These are phyloP conservation scores for Microctonus aethiopoides DNA, from an alignment of 2,888 invertebrate species.

Conservation along the genomic window DNA sequence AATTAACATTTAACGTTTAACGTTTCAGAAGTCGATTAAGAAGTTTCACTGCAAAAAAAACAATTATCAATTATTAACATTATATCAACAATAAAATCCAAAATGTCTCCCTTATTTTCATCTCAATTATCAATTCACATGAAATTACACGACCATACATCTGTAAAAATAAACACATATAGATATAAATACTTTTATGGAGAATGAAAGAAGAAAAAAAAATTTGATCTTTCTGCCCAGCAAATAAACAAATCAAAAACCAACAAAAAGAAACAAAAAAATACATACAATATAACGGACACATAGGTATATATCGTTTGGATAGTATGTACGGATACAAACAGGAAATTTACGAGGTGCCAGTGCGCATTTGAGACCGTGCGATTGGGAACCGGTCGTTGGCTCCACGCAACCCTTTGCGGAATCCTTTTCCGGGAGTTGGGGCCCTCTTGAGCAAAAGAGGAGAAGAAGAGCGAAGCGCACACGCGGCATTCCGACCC, in stretches of 20 bases:
- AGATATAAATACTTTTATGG: background rate
- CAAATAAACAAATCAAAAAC: no score
- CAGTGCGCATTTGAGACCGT: constrained; percentile 33
- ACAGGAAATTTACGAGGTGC: constrained; percentile 43
- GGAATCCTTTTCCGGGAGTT: constrained; percentile 23
- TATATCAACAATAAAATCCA: background rate
- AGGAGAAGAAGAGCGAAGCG: constrained; percentile 40
- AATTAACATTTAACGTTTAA: no score
- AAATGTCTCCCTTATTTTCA: background rate
- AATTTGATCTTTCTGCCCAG: no score
- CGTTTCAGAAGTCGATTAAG: no score
- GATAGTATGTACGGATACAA: background rate
- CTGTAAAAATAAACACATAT: no score
- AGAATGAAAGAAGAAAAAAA: background rate
- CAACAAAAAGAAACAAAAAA: constrained; percentile 15
- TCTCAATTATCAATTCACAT: constrained; percentile 1
- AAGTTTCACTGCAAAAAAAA: no score
- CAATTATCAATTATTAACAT: no score
- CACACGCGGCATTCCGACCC: constrained; percentile 33
- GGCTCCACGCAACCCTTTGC: constrained; percentile 16
- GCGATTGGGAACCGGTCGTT: constrained; percentile 41
- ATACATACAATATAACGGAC: constrained; percentile 1
- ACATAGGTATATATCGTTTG: constrained; percentile 6
- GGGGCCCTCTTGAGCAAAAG: background rate
- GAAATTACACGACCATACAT: constrained; percentile 1